phyloP scores from a whole-genome alignment of 2,888 invertebrate genomes.

The Aethes cnicana region DNA sequence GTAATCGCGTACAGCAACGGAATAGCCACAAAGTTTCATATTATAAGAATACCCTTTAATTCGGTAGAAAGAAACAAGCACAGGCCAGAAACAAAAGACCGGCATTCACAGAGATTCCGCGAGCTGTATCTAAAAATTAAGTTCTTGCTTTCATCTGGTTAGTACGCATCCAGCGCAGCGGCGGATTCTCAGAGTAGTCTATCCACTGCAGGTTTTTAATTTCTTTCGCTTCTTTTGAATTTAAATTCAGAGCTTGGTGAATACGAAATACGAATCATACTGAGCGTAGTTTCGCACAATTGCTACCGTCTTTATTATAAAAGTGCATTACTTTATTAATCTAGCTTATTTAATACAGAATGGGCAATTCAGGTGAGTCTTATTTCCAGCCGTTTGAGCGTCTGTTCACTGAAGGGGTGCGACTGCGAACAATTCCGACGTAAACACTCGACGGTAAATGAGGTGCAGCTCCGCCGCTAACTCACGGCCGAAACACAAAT shows the following conservation, averaged over 20 bases:
- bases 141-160: slow-evolving; percentile 36
- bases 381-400: too few relatives aligned
- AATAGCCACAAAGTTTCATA: too few relatives aligned
- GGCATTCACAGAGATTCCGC: slow-evolving; percentile 34
- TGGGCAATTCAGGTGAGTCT: too few relatives aligned
- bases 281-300: slow-evolving; percentile 50
- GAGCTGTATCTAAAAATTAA: slow-evolving; percentile 39
- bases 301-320: slow-evolving; percentile 35
- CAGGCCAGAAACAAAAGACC: slow-evolving; percentile 31
- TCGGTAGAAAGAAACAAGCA: slow-evolving; percentile 12
- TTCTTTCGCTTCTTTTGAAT: slow-evolving; percentile 57
- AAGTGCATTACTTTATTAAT: background rate
- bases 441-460: slow-evolving; percentile 51
- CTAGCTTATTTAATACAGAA: too few relatives aligned
- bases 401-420: slow-evolving; percentile 33
- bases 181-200: slow-evolving; percentile 52
- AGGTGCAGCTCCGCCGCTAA: slow-evolving; percentile 45
- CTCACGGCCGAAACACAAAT: slow-evolving; percentile 52
- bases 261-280: slow-evolving; percentile 51
- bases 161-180: slow-evolving; percentile 47
- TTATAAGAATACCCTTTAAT: background rate
- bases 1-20: too few relatives aligned
- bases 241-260: slow-evolving; percentile 57
- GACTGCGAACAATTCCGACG: slow-evolving; percentile 45
- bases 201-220: slow-evolving; percentile 63